Base-by-base conservation (phyloP, 1,140 invertebrate species). In the Diabrotica virgifera region DNA sequence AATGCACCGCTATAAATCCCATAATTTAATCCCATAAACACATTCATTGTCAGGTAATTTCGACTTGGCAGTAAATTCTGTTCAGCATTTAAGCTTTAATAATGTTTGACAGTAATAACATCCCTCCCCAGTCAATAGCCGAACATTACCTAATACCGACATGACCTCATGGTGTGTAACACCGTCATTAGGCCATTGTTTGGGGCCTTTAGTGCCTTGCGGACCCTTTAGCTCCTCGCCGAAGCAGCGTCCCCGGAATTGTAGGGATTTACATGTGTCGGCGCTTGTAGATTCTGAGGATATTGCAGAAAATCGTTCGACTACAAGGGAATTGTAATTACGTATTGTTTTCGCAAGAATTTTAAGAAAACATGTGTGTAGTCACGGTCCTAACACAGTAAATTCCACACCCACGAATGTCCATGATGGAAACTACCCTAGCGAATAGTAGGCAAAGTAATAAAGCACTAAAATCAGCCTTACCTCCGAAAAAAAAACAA, bases 121-220 rank as follows among this genome's bases (percentile, higher is more conserved):
- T 52, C 62, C 59, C 56, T 36, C 63, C 50, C 63, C 63, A 46
- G 55, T 63, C 65, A 63, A 65, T 66, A 69, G 66, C 59, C 68
- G 68, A 69, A 69, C 62, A 66, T 66, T 57, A 66, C 68, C 68
- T 69, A 69, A 69, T 69, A 59, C 68, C 62, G 59, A 66, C 68
- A 69, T 56, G 68, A 69, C 68, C 68, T 69, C 68, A 69, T 66
- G 62, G 60, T 63, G 68, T 62, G 68, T 63, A 66, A 69, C 68
- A 69, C 62, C 57, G 66, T 66, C 68, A 69, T 69, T 69, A 62
- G 62, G 61, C 68, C 56, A 69, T 69, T 69, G 68, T 69, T 63
- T 66, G 64, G 60, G 62, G 40, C 40, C 40, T 46, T 46, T 46
- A 46, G n/a, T 8, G 40, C 40, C 40, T n/a, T 46, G 8, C n/a